Percentiles rank a stretch among this genome's conserved stretches.
These are phyloP conservation scores for Melanostoma mellinum DNA, from an alignment of 2,888 invertebrate genomes.

Conservation along the genomic window DNA sequence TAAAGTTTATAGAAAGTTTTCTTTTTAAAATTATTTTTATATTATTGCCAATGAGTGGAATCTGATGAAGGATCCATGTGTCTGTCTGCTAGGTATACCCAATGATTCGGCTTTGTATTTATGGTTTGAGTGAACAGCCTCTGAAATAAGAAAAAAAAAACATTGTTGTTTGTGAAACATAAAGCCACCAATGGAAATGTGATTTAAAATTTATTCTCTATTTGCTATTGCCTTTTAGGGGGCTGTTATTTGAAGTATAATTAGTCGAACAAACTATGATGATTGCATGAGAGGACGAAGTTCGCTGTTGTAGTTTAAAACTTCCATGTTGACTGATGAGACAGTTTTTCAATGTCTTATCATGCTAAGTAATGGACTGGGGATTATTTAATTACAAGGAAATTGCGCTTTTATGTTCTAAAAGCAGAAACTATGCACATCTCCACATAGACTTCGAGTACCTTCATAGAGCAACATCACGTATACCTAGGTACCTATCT, in stretches of 20 bases:
- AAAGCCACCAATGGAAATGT: slow-evolving; percentile 12
- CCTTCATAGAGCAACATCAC: too few relatives aligned
- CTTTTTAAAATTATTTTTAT: slow-evolving; percentile 5
- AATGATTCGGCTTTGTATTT: background rate
- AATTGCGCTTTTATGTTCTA: too few relatives aligned
- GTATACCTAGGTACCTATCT: too few relatives aligned
- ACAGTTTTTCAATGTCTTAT: background rate
- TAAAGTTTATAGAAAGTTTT: slow-evolving; percentile 34
- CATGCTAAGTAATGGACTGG: too few relatives aligned
- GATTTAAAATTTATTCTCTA: slow-evolving; percentile 7
- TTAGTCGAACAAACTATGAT: slow-evolving; percentile 2
- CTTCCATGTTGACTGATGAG: background rate
- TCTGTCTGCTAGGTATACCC: too few relatives aligned
- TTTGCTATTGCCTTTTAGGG: background rate
- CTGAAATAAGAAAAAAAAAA: background rate
- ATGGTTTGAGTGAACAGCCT: slow-evolving; percentile 4
- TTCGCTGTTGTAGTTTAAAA: background rate
- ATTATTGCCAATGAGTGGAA: too few relatives aligned
- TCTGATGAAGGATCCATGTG: too few relatives aligned
- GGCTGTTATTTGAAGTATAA: slow-evolving; percentile 4
- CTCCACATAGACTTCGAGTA: too few relatives aligned
- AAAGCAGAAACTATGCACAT: too few relatives aligned
- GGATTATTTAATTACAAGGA: too few relatives aligned
- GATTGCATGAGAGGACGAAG: slow-evolving; percentile 10
- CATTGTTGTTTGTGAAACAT: background rate